These are phyloP conservation scores for Tineola bisselliella DNA, from an alignment of 2,888 invertebrate genomes.

Conservation along the genomic window DNA sequence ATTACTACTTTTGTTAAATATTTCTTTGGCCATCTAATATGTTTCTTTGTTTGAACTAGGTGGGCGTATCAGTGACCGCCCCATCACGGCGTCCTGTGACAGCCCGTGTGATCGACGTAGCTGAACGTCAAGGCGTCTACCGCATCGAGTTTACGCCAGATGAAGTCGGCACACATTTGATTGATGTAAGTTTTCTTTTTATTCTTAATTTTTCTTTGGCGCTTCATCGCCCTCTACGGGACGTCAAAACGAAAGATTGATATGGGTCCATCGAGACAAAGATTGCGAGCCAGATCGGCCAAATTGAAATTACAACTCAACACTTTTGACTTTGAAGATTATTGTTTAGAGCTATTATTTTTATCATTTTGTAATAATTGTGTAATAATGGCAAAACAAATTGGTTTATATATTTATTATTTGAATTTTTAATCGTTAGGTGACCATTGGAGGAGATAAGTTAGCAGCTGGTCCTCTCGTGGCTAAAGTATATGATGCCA, in stretches of 20 bases:
- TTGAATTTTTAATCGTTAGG: conserved; percentile 28
- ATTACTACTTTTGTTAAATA: too few species aligned
- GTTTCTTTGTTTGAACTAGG: conserved; percentile 27
- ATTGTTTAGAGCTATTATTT: not conserved
- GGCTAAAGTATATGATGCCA: conserved; percentile 94
- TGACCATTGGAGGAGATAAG: conserved; percentile 86
- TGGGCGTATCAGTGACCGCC: conserved; percentile 76
- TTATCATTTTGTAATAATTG: not conserved
- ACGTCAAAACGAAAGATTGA: conserved; percentile 9
- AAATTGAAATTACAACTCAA: conserved; percentile 9
- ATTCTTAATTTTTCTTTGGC: conserved; percentile 2
- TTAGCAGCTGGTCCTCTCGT: conserved; percentile 89
- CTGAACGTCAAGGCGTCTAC: conserved; percentile 81
- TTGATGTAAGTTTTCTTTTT: conserved; percentile 74
- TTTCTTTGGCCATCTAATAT: not conserved
- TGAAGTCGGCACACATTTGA: conserved; percentile 94
- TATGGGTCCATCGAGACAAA: conserved; percentile 2
- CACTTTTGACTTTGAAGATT: conserved; percentile 4
- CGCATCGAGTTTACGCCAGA: conserved; percentile 92
- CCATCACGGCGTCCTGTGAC: conserved; percentile 86
- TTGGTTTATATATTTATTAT: not conserved
- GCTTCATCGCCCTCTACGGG: not conserved
- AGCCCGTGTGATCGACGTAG: conserved; percentile 83
- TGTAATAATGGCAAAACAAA: too few species aligned
- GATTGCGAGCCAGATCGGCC: not conserved